phyloP scores from a whole-genome alignment of 2,113 vertebrate genomes.

The Coryphaenoides rupestris region DNA sequence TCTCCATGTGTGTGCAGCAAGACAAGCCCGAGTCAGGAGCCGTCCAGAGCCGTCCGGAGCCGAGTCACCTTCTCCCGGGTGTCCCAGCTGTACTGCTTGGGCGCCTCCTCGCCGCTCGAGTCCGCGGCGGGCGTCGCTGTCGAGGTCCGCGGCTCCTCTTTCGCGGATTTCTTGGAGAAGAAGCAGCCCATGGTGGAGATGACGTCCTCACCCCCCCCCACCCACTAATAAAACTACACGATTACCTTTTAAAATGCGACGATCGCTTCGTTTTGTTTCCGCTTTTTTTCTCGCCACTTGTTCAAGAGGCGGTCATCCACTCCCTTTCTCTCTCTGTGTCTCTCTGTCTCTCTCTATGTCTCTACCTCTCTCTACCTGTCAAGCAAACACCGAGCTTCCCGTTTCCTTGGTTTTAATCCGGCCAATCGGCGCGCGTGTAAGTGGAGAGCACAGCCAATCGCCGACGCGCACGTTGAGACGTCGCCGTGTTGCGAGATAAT shows the following conservation, averaged over 20 bases:
- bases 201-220: background rate
- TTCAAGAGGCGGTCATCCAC: constrained; percentile 36
- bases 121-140: constrained; percentile 66
- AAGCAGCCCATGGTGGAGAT: constrained; percentile 73
- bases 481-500: background rate
- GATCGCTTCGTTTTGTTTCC: constrained; percentile 2
- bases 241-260: background rate
- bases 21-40: too few relatives aligned
- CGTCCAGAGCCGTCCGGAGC: too few relatives aligned
- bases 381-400: constrained; percentile 50
- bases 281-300: background rate
- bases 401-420: constrained; percentile 50
- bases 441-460: constrained; percentile 55
- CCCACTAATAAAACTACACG: too few relatives aligned
- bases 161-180: constrained; percentile 77
- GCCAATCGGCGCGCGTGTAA: constrained; percentile 55
- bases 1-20: background rate
- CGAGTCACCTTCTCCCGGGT: constrained; percentile 81
- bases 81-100: constrained; percentile 83
- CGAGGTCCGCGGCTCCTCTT: constrained; percentile 57
- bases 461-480: background rate
- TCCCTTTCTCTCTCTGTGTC: too few relatives aligned
- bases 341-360: constrained; percentile 7
- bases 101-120: constrained; percentile 68
- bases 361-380: background rate